These are phyloP conservation scores for Steatornis caripensis DNA, from an alignment of 2,113 vertebrate genomes.

Conservation along the genomic window DNA sequence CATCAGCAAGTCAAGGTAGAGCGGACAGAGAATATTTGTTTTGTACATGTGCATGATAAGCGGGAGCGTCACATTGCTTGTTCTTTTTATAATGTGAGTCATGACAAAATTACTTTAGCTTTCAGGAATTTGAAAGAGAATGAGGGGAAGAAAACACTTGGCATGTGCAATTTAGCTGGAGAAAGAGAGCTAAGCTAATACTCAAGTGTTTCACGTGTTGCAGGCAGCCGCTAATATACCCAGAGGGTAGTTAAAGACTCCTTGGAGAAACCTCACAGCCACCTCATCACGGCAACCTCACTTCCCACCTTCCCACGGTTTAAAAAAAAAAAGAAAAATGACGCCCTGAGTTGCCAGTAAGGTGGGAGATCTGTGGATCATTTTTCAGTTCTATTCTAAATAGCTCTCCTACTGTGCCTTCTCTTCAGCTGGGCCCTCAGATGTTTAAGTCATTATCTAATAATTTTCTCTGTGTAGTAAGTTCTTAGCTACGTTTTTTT, in stretches of 20 bases:
- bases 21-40: constrained; percentile 58
- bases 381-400: constrained; percentile 12
- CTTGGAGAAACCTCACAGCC: constrained; percentile 34
- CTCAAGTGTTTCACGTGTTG: constrained; percentile 56
- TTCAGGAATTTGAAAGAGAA: constrained; percentile 72
- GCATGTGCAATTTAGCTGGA: constrained; percentile 75
- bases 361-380: not conserved
- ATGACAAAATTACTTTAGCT: constrained; percentile 75
- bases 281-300: constrained; percentile 21
- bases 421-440: not conserved
- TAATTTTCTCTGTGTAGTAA: not conserved
- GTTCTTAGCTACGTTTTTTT: not conserved
- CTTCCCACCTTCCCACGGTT: constrained; percentile 41
- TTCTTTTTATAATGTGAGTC: constrained; percentile 79
- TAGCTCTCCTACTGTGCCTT: not conserved
- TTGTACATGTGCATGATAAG: constrained; percentile 62
- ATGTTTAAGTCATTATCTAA: not conserved
- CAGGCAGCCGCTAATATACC: constrained; percentile 54
- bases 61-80: constrained; percentile 71
- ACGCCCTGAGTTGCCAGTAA: not conserved
- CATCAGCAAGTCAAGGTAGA: constrained; percentile 56
- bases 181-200: constrained; percentile 69
- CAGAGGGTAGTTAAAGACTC: constrained; percentile 28
- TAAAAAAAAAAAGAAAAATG: not conserved
- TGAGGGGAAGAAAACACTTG: constrained; percentile 53